A percentile compares a stretch with the other conserved stretches of the same genome.
Evolutionary conservation across 2,113 vertebrate genomes (phyloP).

Genomic region (Jaculus jaculus): DNA sequence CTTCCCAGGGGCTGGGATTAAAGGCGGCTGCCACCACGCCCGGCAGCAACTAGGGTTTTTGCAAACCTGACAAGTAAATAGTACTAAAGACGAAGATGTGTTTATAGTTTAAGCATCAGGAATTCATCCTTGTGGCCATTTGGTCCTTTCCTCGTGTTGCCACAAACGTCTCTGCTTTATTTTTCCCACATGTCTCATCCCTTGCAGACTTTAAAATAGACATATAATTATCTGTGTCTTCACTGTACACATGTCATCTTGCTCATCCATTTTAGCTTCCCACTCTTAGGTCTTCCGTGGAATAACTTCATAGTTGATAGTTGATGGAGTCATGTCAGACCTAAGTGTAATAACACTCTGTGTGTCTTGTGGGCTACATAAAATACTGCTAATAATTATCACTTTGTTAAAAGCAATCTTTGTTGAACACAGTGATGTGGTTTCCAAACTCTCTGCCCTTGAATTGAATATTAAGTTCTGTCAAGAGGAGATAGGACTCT

Average conservation of each 20-base stretch:
- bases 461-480: background rate
- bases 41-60: background rate
- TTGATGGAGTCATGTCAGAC: slow-evolving; percentile 21
- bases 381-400: slow-evolving; percentile 5
- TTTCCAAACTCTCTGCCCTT: slow-evolving; percentile 2
- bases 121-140: background rate
- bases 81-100: background rate
- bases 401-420: slow-evolving; percentile 37
- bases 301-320: slow-evolving; percentile 41
- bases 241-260: background rate
- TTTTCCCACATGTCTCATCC: slow-evolving; percentile 36
- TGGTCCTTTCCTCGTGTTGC: background rate
- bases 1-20: too few species aligned
- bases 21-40: too few species aligned
- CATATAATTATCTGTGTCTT: slow-evolving; percentile 44
- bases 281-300: slow-evolving; percentile 44
- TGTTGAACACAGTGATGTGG: background rate
- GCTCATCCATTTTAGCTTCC: slow-evolving; percentile 30
- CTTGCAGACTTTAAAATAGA: background rate
- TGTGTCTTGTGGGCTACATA: slow-evolving; percentile 32
- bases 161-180: slow-evolving; percentile 2
- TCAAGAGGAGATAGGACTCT: background rate
- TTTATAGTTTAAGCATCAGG: background rate
- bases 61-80: background rate
- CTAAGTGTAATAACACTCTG: background rate